These are phyloP conservation scores for Hyperoplus immaculatus DNA, from an alignment of 2,797 vertebrate species.

Conservation along the genomic window DNA sequence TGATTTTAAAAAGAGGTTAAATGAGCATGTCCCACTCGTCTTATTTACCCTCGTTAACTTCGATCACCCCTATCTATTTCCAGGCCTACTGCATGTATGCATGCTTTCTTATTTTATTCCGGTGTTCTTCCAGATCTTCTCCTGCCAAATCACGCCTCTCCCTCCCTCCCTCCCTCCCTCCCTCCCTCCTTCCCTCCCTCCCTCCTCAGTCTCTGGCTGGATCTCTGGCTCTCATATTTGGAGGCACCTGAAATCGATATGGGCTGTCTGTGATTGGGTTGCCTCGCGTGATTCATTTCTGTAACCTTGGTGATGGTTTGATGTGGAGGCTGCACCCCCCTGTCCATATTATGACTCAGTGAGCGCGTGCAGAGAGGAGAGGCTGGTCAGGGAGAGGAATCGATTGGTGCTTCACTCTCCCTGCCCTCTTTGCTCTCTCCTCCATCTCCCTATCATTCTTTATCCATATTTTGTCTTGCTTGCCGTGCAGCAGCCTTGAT, in stretches of 20 bases:
- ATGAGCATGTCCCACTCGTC: slow-evolving; percentile 46
- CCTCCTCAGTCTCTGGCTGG: slow-evolving; percentile 65
- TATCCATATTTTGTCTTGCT: slow-evolving; percentile 59
- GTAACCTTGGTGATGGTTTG: slow-evolving; percentile 88
- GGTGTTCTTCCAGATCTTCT: slow-evolving; percentile 65
- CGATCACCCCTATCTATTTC: slow-evolving; percentile 44
- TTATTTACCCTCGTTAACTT: slow-evolving; percentile 34
- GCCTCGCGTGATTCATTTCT: slow-evolving; percentile 85
- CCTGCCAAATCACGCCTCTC: slow-evolving; percentile 63
- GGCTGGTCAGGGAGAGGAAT: slow-evolving; percentile 78
- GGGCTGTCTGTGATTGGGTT: slow-evolving; percentile 84
- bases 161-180: slow-evolving; percentile 7
- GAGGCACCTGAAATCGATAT: slow-evolving; percentile 83
- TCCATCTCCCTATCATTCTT: slow-evolving; percentile 61
- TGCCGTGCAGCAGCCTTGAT: slow-evolving; percentile 53
- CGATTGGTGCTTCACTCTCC: slow-evolving; percentile 79
- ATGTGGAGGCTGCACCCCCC: slow-evolving; percentile 81
- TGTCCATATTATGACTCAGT: slow-evolving; percentile 84
- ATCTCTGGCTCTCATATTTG: slow-evolving; percentile 80
- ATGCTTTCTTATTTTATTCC: slow-evolving; percentile 52
- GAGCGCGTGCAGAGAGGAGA: slow-evolving; percentile 74
- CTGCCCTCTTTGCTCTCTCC: slow-evolving; percentile 66
- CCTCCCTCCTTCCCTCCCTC: slow-evolving; percentile 39
- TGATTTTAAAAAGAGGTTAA: slow-evolving; percentile 70
- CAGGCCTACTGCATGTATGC: slow-evolving; percentile 23